A percentile compares a stretch with the other conserved stretches of the same genome.
phyloP scores from a whole-genome alignment of 92 coral and sea anemone species.

The Heteractis magnifica region DNA sequence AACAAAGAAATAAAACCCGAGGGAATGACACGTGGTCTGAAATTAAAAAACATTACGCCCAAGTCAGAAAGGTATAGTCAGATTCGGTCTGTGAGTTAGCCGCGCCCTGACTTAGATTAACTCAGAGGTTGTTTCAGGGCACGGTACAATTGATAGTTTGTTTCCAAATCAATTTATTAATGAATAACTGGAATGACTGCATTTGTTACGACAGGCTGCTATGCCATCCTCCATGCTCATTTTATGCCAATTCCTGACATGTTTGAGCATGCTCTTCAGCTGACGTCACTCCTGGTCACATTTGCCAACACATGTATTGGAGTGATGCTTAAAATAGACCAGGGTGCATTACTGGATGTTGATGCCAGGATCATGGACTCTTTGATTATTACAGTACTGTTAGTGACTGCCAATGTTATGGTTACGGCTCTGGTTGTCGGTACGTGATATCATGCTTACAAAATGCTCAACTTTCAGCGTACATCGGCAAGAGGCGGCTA shows the following conservation, averaged over 20 bases:
- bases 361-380: constrained; percentile 17
- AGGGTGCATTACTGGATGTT: constrained; percentile 20
- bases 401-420: constrained; percentile 26
- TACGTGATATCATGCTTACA: neutral
- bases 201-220: neutral
- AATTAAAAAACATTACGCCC: no score
- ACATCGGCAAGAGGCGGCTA: no score
- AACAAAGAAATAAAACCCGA: no score
- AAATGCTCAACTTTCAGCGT: no score
- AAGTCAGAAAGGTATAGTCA: no score
- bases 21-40: no score
- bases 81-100: no score
- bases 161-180: neutral
- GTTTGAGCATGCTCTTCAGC: constrained; percentile 23
- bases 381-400: constrained; percentile 1
- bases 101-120: no score
- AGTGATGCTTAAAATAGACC: constrained; percentile 26
- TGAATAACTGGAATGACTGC: neutral
- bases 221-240: constrained; percentile 23
- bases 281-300: constrained; percentile 23
- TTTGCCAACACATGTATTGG: constrained; percentile 32
- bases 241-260: constrained; percentile 25
- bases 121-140: no score
- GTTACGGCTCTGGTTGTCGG: constrained; percentile 21
- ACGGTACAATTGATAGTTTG: no score